Percentiles rank a stretch among this genome's conserved stretches.
Evolutionary conservation across 1,140 invertebrate species (phyloP).

Genomic region (Elymnias hypermnestra): DNA sequence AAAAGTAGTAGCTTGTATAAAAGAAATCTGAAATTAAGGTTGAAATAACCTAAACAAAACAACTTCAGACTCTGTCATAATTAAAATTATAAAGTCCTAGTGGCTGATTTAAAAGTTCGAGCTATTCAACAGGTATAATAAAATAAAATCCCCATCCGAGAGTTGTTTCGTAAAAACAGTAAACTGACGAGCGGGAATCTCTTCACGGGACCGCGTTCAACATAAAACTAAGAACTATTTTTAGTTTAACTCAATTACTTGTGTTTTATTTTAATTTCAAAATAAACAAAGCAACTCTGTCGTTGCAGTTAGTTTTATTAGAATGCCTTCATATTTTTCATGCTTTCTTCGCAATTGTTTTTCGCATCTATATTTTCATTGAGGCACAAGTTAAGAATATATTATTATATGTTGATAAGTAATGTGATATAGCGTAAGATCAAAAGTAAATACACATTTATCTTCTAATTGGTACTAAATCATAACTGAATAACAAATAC

Average conservation of each 20-base stretch:
- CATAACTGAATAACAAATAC: too few species aligned
- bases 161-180: constrained; percentile 8
- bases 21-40: not conserved
- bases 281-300: too few species aligned
- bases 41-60: not conserved
- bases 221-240: constrained; percentile 9
- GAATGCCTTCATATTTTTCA: too few species aligned
- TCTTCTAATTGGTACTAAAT: too few species aligned
- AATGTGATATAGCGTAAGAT: too few species aligned
- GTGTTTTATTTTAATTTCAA: constrained; percentile 5
- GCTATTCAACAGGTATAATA: constrained; percentile 21
- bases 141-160: constrained; percentile 16
- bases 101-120: constrained; percentile 8
- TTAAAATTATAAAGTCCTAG: constrained; percentile 12
- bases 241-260: not conserved
- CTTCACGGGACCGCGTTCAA: not conserved
- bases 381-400: too few species aligned
- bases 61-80: not conserved
- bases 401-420: too few species aligned
- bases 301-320: not conserved
- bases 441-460: too few species aligned
- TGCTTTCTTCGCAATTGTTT: too few species aligned
- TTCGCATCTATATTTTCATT: too few species aligned
- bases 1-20: not conserved
- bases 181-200: not conserved